Evolutionary conservation across 2,888 invertebrate genomes (phyloP).

Genomic region (Pachydiplax longipennis): DNA sequence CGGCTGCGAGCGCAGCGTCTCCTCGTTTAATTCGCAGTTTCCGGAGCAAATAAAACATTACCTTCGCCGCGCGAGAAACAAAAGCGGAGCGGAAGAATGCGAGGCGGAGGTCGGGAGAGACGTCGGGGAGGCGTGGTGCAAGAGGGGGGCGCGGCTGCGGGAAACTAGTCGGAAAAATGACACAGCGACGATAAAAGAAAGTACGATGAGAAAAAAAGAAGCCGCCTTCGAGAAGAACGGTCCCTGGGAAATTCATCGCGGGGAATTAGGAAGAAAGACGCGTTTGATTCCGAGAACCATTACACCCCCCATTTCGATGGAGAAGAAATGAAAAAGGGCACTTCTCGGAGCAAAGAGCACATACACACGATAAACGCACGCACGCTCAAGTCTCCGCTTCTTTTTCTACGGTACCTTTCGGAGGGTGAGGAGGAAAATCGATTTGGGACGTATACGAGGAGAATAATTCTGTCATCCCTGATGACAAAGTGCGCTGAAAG

Average conservation of each 20-base stretch:
- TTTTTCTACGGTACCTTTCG: conserved; percentile 2
- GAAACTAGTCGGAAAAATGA: not conserved
- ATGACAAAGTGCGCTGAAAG: conserved; percentile 46
- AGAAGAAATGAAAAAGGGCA: too few relatives aligned
- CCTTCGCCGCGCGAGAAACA: not conserved
- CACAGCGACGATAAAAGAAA: not conserved
- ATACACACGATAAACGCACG: too few relatives aligned
- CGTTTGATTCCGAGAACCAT: not conserved
- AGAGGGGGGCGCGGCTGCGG: not conserved
- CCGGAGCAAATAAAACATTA: not conserved
- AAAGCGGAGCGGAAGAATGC: not conserved
- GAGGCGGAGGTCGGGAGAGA: not conserved
- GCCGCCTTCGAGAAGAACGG: not conserved
- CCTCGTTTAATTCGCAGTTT: too few relatives aligned
- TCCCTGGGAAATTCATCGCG: not conserved
- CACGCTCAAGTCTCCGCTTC: not conserved
- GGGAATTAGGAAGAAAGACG: not conserved
- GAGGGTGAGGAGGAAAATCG: conserved; percentile 30
- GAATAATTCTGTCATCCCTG: conserved; percentile 45
- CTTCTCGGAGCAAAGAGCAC: too few relatives aligned
- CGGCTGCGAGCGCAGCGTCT: too few relatives aligned
- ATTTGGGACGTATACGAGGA: conserved; percentile 37
- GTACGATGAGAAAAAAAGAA: not conserved
- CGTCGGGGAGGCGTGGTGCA: not conserved
- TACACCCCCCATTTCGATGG: too few relatives aligned